Evolutionary conservation across 2,113 vertebrate genomes (phyloP), one percentile per base, ranked within the genome.

Genomic region (Parus major): DNA sequence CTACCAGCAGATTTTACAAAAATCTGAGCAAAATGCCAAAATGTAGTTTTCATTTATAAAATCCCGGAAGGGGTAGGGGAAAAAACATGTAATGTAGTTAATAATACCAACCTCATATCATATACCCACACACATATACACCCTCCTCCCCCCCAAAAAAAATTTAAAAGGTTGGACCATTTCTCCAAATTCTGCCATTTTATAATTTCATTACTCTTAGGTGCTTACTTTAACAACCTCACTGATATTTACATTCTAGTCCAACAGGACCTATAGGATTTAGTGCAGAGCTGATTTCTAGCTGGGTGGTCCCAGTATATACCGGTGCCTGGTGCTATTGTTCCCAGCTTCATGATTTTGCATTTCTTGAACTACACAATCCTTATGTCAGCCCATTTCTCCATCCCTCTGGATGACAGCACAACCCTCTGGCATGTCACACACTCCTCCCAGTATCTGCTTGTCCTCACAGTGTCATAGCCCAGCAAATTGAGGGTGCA

Each of bases 221-320:
- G 11, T 55, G 5, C 12, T 82, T 92, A 12, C 23, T 66, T 81
- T 52, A 82, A 42, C 42, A 71, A 9, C 29, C 3, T 56, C 19
- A 44, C 13, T 85, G 33, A 69, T 7, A 2, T 15, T 60, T 46
- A 57, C 3, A 42, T 42, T 82, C 16, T 49, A 59, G 15, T 57
- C 31, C 60, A 69, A 8, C 0, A 0, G 16, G 27, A 69, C 9
- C 9, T 14, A 15, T 29, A 29, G 5, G n/a, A 29, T 57, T 82
- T 19, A 12, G 42, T 52, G 29, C 35, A 52, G 11, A 59, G 31
- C 21, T 79, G 39, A 22, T 70, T 68, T 49, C 20, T 44, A 53
- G 1, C 35, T 63, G 15, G 11, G 11, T 46, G 24, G 24, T 39
- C 39, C 33, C 13, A 61, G 6, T 25, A 42, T 11, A 15, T 18